A percentile compares a stretch with the other conserved stretches of the same genome.
These are phyloP conservation scores for Poeciliopsis retropinna DNA, from an alignment of 2,113 vertebrate species.

Conservation along the genomic window DNA sequence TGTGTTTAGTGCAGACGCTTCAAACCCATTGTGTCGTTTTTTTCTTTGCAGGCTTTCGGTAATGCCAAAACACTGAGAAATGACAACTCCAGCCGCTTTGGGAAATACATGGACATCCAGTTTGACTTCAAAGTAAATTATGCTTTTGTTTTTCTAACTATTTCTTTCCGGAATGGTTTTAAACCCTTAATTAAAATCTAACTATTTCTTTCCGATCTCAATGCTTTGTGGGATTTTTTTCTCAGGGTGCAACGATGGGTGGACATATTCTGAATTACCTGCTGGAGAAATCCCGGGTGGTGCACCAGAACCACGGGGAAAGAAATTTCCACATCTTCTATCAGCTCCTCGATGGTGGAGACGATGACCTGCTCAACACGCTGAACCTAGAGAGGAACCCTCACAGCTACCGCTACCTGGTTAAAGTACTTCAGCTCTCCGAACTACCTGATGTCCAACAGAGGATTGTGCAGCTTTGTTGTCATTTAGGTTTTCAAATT, in stretches of 20 bases:
- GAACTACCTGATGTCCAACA: neutral
- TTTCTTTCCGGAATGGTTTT: neutral
- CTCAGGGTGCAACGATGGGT: constrained; percentile 91
- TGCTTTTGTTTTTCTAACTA: neutral
- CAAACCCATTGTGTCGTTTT: neutral
- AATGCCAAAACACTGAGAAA: constrained; percentile 97
- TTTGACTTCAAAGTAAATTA: constrained; percentile 93
- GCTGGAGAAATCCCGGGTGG: constrained; percentile 96
- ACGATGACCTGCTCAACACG: constrained; percentile 84
- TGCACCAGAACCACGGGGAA: constrained; percentile 96
- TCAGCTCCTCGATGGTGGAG: constrained; percentile 93
- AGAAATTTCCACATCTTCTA: constrained; percentile 99
- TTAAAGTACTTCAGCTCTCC: constrained; percentile 82
- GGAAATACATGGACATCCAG: constrained; percentile 98
- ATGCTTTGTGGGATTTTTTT: neutral
- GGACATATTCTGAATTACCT: constrained; percentile 98
- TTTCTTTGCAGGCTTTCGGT: constrained; percentile 87
- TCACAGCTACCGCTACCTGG: constrained; percentile 90
- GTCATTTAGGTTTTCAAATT: neutral
- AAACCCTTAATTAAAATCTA: neutral
- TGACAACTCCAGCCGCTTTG: constrained; percentile 97
- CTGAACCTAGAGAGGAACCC: constrained; percentile 90
- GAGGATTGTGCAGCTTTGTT: neutral
- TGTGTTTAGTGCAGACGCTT: neutral
- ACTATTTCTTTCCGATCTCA: neutral